A percentile compares a stretch with the other conserved stretches of the same genome.
Conservation (phyloP, 2,797 vertebrate species). For the Paramormyrops hopkinsi region DNA sequence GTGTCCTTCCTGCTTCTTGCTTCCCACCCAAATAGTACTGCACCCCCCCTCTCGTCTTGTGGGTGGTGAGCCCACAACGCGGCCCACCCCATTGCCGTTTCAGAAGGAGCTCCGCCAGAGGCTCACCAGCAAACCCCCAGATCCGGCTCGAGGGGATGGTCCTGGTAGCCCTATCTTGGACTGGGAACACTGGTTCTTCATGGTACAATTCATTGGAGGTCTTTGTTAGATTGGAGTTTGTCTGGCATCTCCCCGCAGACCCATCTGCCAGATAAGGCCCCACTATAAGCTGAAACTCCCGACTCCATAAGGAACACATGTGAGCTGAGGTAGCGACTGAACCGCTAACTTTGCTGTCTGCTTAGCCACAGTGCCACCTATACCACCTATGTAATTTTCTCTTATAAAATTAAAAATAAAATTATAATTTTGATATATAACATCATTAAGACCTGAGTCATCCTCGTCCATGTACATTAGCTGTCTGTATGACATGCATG, state of each 20-base stretch:
- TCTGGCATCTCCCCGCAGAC: not conserved
- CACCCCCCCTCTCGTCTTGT: not conserved
- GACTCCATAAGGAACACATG: not conserved
- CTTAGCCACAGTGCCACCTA: not conserved
- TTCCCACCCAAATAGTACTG: not conserved
- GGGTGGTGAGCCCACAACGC: not conserved
- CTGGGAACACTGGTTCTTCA: not conserved
- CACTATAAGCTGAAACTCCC: not conserved
- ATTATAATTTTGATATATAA: not conserved
- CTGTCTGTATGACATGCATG: slow-evolving; percentile 34
- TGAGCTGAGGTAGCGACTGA: not conserved
- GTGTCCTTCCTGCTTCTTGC: not conserved
- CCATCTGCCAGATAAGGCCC: not conserved
- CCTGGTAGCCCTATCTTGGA: not conserved
- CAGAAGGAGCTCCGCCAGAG: not conserved
- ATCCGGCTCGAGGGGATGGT: not conserved
- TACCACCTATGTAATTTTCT: not conserved
- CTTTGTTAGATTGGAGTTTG: not conserved
- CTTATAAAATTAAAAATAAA: not conserved
- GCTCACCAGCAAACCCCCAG: not conserved
- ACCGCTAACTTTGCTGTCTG: not conserved
- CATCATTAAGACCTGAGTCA: slow-evolving; percentile 16
- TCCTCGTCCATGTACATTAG: not conserved
- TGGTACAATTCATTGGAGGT: not conserved
- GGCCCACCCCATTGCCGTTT: not conserved